Evolutionary conservation across 2,113 vertebrate species (phyloP), one percentile per base, ranked within the genome.

Genomic region (Trochalopteron elliotii): DNA sequence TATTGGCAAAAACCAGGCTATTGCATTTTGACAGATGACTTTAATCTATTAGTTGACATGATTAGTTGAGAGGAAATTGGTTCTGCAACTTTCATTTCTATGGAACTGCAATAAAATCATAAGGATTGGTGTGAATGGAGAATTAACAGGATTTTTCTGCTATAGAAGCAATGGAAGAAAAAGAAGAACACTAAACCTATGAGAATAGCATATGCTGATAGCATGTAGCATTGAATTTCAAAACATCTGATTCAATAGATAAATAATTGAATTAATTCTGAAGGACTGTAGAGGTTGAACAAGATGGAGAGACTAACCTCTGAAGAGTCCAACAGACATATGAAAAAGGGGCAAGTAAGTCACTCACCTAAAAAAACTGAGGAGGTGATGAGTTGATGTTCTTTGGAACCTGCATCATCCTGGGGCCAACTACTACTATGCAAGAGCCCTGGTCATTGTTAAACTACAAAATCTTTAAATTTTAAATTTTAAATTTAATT

Each of bases 181-280:
- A 88, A 78, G 1, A 24, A 79, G 56, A 50, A 74, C 44, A 5
- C 25, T 5, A 63, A 14, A 7, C 8, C 30, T 76, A 0, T 45
- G 50, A 59, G 39, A 90, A 67, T 2, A 64, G 3, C 13, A 15
- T 10, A 2, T 69, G 6, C 5, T 86, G 39, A 63, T 24, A n/a
- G 1, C 5, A 35, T 0, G 0, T 6, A 37, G 4, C 5, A 9
- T 20, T 52, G 21, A 39, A 49, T 77, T 42, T 70, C 28, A 70
- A 60, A 94, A 11, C 28, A 49, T 44, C 11, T 0, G 0, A 50
- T 52, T 52, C 30, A 35, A 64, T 6, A 60, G 47, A 52, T 5
- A 71, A 87, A 53, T 18, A 85, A 64, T 6, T 35, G 44, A 91
- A 16, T 23, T 64, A 64, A 89, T 64, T 83, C 53, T 55, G 39